These are phyloP conservation scores for Notodonta dromedarius DNA, from an alignment of 2,888 invertebrate species.

Conservation along the genomic window DNA sequence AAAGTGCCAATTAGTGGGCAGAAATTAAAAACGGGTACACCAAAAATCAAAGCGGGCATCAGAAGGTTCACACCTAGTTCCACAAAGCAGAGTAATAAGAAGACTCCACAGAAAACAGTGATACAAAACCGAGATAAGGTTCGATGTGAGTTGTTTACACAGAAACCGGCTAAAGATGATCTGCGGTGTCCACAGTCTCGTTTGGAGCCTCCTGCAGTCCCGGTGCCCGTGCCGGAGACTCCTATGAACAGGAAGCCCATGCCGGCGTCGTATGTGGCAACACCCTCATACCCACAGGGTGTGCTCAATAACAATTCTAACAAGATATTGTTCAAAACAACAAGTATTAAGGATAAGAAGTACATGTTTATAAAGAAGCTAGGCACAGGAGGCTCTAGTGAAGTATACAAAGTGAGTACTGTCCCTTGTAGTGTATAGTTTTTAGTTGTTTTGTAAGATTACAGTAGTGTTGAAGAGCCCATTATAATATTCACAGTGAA, in stretches of 20 bases:
- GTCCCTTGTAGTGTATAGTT: neutral
- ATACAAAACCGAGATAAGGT: slow-evolving; percentile 68
- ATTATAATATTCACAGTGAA: too few relatives aligned
- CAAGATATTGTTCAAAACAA: slow-evolving; percentile 72
- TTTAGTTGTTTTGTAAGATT: neutral
- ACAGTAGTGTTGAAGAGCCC: too few relatives aligned
- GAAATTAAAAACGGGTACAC: slow-evolving; percentile 64
- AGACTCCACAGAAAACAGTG: slow-evolving; percentile 52
- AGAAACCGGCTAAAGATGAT: slow-evolving; percentile 49
- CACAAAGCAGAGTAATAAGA: slow-evolving; percentile 58
- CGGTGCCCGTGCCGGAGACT: slow-evolving; percentile 57
- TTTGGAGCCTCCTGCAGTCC: slow-evolving; percentile 24
- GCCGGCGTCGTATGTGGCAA: slow-evolving; percentile 62
- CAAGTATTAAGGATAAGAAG: slow-evolving; percentile 87
- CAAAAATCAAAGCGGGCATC: slow-evolving; percentile 71
- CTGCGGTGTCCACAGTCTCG: slow-evolving; percentile 28
- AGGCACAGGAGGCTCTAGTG: slow-evolving; percentile 96
- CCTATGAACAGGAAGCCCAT: slow-evolving; percentile 62
- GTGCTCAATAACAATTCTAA: slow-evolving; percentile 54
- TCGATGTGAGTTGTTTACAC: slow-evolving; percentile 66
- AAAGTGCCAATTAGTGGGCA: slow-evolving; percentile 52
- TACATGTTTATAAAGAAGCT: slow-evolving; percentile 90
- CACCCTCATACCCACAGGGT: slow-evolving; percentile 76
- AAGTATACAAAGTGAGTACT: slow-evolving; percentile 86
- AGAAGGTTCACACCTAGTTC: slow-evolving; percentile 71